Evolutionary conservation across 2,797 vertebrate genomes (phyloP).

Genomic region (Acestrorhynchus altus): DNA sequence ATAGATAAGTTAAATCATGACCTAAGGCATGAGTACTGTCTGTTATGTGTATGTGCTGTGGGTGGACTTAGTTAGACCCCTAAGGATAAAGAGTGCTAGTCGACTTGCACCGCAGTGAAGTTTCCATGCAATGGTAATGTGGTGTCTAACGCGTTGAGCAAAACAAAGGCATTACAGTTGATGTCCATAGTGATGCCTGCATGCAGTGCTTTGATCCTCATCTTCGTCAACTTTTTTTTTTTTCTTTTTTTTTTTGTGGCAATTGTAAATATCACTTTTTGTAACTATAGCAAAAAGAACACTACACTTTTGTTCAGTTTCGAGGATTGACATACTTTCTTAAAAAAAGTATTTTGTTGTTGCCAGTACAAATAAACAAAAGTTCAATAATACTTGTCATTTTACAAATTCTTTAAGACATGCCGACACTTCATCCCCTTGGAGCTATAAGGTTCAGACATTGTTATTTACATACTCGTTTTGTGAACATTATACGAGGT

Average conservation of each 20-base stretch:
- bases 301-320: conserved; percentile 62
- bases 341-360: conserved; percentile 61
- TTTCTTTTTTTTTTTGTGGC: conserved; percentile 33
- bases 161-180: conserved; percentile 60
- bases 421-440: no score
- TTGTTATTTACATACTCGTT: no score
- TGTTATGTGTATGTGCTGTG: conserved; percentile 52
- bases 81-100: conserved; percentile 37
- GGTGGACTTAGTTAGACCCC: conserved; percentile 49
- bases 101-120: conserved; percentile 41
- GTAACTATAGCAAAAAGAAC: conserved; percentile 56
- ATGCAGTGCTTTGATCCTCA: conserved; percentile 51
- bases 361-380: conserved; percentile 65
- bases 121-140: conserved; percentile 53
- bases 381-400: not conserved
- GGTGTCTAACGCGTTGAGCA: conserved; percentile 33
- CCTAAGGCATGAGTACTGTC: conserved; percentile 38
- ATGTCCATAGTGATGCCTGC: conserved; percentile 48
- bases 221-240: conserved; percentile 40
- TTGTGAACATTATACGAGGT: no score
- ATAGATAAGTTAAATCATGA: conserved; percentile 39
- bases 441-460: no score
- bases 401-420: no score
- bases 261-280: conserved; percentile 65
- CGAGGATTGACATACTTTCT: conserved; percentile 49